A percentile compares a stretch with the other conserved stretches of the same genome.
Conservation (phyloP, 2,888 invertebrate genomes). For the Zhuqinia jingwanae region DNA sequence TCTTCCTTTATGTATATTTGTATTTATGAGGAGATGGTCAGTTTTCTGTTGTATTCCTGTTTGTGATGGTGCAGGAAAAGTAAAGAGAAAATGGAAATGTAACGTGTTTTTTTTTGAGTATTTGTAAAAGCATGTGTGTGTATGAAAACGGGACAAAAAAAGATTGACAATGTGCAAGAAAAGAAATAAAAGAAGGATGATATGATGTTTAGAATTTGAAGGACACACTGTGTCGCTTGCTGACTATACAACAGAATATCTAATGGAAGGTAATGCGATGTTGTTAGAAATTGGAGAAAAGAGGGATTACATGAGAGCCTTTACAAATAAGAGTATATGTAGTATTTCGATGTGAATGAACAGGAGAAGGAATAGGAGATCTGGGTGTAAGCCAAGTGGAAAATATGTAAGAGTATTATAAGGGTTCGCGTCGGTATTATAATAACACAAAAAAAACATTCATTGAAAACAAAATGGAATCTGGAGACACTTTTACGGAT, state of each 20-base stretch:
- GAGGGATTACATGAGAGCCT: constrained; percentile 43
- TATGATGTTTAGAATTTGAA: too few species aligned
- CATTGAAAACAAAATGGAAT: not conserved
- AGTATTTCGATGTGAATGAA: not conserved
- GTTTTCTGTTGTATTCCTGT: too few species aligned
- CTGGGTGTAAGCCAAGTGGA: not conserved
- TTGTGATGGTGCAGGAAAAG: not conserved
- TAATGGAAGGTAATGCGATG: not conserved
- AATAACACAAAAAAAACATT: too few species aligned
- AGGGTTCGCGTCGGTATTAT: too few species aligned
- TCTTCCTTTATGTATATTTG: constrained; percentile 12
- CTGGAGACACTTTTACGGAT: not conserved
- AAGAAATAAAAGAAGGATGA: constrained; percentile 1
- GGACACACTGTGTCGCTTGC: not conserved
- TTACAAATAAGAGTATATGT: constrained; percentile 26
- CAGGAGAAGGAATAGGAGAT: not conserved
- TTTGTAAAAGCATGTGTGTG: not conserved
- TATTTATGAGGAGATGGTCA: constrained; percentile 56
- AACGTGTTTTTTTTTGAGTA: constrained; percentile 6
- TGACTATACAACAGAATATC: not conserved
- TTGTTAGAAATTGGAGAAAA: constrained; percentile 44
- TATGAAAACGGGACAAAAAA: too few species aligned
- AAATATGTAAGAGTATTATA: not conserved
- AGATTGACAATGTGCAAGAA: constrained; percentile 7
- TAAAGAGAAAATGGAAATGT: too few species aligned